phyloP scores from a whole-genome alignment of 2,113 vertebrate species.

The Enhydra lutris region DNA sequence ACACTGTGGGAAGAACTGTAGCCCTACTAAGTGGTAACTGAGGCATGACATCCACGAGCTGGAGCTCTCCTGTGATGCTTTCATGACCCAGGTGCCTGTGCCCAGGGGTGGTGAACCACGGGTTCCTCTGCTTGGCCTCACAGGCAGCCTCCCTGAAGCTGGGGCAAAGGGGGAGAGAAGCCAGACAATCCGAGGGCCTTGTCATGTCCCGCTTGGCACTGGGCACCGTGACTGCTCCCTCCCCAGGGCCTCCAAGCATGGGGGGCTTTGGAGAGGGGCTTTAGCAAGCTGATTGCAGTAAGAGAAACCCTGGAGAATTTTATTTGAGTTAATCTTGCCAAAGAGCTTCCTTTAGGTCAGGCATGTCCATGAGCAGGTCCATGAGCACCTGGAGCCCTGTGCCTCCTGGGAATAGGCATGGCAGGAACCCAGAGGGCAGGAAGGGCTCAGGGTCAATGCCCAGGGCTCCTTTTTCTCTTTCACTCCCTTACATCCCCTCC shows the following conservation, averaged over 20 bases:
- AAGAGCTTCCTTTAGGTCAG: neutral
- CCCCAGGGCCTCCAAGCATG: no score
- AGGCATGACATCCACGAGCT: neutral
- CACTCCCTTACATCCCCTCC: neutral
- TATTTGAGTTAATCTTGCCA: neutral
- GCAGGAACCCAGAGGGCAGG: neutral
- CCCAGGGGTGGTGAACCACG: neutral
- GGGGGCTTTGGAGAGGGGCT: neutral
- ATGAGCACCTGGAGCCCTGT: rapidly evolving
- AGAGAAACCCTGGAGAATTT: neutral
- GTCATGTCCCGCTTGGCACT: rapidly evolving
- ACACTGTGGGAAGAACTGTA: neutral
- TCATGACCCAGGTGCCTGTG: neutral
- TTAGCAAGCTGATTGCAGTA: neutral
- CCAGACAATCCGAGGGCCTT: neutral
- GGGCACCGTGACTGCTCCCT: neutral
- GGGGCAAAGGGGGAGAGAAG: no score
- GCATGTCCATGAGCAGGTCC: neutral
- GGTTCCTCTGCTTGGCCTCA: neutral
- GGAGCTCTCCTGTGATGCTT: neutral
- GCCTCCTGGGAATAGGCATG: neutral
- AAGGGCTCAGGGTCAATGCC: neutral
- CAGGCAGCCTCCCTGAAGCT: neutral
- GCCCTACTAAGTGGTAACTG: neutral
- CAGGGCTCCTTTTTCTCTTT: neutral